Evolutionary conservation across 2,113 vertebrate genomes (phyloP).

Genomic region (Egretta garzetta): DNA sequence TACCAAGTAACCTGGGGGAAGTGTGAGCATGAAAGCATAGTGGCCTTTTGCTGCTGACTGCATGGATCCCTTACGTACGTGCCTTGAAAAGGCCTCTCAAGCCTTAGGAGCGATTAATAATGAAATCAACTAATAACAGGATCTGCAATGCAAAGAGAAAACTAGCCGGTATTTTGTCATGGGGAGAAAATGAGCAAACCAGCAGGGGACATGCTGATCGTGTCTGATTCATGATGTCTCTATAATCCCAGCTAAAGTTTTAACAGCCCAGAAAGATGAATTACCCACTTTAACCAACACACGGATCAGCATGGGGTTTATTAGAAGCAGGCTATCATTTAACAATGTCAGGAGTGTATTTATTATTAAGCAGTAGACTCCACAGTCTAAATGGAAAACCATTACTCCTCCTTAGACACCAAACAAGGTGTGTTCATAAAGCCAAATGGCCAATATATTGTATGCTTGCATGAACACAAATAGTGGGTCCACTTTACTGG

Average conservation of each 20-base stretch:
- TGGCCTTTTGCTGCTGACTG: not conserved
- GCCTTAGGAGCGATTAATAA: not conserved
- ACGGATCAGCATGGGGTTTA: conserved; percentile 71
- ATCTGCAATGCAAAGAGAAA: not conserved
- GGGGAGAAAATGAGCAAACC: conserved; percentile 70
- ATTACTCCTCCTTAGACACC: conserved; percentile 32
- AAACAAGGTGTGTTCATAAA: conserved; percentile 15
- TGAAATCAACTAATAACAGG: conserved; percentile 38
- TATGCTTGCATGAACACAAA: not conserved
- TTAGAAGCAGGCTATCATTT: conserved; percentile 68
- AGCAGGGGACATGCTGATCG: conserved; percentile 68
- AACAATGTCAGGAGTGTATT: conserved; percentile 53
- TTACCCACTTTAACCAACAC: conserved; percentile 36
- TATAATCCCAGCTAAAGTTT: conserved; percentile 54
- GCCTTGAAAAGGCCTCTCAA: not conserved
- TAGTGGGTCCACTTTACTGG: not conserved
- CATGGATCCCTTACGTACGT: not conserved
- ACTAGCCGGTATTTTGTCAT: conserved; percentile 23
- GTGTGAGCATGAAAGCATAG: not conserved
- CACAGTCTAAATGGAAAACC: conserved; percentile 42
- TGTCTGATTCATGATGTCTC: conserved; percentile 72
- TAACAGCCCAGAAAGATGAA: conserved; percentile 56
- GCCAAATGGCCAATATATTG: not conserved
- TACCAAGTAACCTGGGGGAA: conserved; percentile 3
- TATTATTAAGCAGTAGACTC: conserved; percentile 49